Conservation (phyloP, 1,140 invertebrate species). For the Micrasema longulum region DNA sequence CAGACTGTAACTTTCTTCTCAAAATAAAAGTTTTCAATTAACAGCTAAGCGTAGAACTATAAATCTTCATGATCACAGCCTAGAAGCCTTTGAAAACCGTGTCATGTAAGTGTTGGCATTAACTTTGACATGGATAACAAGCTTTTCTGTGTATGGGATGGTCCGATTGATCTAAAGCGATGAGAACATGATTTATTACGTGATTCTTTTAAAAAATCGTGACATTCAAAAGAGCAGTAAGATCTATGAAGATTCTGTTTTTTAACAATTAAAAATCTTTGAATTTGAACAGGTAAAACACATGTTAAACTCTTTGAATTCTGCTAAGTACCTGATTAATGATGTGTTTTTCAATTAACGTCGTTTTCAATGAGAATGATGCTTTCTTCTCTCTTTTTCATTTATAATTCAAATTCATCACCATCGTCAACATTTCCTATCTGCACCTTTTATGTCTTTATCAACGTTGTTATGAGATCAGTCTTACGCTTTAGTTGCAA, state of each 20-base stretch:
- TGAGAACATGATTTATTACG: slow-evolving; percentile 45
- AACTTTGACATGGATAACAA: slow-evolving; percentile 26
- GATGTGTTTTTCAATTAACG: slow-evolving; percentile 33
- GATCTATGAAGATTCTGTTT: slow-evolving; percentile 52
- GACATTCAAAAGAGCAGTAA: slow-evolving; percentile 42
- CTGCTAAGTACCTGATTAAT: slow-evolving; percentile 23
- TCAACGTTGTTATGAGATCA: no score
- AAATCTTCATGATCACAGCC: no score
- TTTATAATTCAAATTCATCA: no score
- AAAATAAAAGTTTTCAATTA: no score
- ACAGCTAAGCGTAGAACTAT: no score
- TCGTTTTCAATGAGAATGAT: slow-evolving; percentile 20
- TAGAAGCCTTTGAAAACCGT: slow-evolving; percentile 19
- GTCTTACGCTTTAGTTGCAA: no score
- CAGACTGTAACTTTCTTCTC: no score
- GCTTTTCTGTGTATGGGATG: slow-evolving; percentile 9
- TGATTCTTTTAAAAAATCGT: slow-evolving; percentile 28
- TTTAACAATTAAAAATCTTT: slow-evolving; percentile 20
- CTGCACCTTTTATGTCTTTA: no score
- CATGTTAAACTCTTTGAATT: slow-evolving; percentile 20
- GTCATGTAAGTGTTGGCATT: slow-evolving; percentile 15
- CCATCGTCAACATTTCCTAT: no score
- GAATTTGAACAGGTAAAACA: slow-evolving; percentile 25
- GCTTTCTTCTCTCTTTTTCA: no score
- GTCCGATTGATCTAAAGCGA: slow-evolving; percentile 49